phyloP scores from a whole-genome alignment of 2,797 vertebrate genomes.

The Amblyopsis hoosieri region DNA sequence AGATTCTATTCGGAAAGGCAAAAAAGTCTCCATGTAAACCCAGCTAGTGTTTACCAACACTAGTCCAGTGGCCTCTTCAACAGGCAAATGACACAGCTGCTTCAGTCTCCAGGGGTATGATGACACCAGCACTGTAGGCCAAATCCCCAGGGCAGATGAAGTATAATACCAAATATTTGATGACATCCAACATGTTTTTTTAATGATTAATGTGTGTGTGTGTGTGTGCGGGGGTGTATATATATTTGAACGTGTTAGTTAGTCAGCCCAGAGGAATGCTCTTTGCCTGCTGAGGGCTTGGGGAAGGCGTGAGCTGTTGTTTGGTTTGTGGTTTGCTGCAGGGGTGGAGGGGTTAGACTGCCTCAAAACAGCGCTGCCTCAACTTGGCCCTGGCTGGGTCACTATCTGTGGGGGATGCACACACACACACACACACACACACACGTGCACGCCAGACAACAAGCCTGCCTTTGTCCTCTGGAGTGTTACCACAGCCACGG shows the following conservation, averaged over 20 bases:
- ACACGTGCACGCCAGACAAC: slow-evolving; percentile 68
- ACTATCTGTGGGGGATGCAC: slow-evolving; percentile 73
- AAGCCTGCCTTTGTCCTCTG: slow-evolving; percentile 76
- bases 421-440: slow-evolving; percentile 10
- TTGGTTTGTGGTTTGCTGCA: slow-evolving; percentile 82
- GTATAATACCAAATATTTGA: neutral
- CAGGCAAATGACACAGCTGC: no score
- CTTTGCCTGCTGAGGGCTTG: slow-evolving; percentile 64
- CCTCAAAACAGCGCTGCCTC: slow-evolving; percentile 56
- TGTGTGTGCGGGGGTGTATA: slow-evolving; percentile 44
- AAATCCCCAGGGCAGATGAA: neutral
- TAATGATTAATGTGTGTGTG: slow-evolving; percentile 21
- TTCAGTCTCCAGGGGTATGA: no score
- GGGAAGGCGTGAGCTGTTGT: slow-evolving; percentile 83
- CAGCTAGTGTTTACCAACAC: no score
- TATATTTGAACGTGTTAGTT: slow-evolving; percentile 53
- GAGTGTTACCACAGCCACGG: slow-evolving; percentile 41
- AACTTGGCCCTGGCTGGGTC: slow-evolving; percentile 61
- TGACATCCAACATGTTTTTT: neutral
- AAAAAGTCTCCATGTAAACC: no score
- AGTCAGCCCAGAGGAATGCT: slow-evolving; percentile 83
- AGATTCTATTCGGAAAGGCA: no score
- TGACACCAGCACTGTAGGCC: no score
- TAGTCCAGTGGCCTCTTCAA: no score
- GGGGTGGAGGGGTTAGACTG: slow-evolving; percentile 78